phyloP scores from a whole-genome alignment of 1,140 invertebrate species.

The Tetragonula clypearis region DNA sequence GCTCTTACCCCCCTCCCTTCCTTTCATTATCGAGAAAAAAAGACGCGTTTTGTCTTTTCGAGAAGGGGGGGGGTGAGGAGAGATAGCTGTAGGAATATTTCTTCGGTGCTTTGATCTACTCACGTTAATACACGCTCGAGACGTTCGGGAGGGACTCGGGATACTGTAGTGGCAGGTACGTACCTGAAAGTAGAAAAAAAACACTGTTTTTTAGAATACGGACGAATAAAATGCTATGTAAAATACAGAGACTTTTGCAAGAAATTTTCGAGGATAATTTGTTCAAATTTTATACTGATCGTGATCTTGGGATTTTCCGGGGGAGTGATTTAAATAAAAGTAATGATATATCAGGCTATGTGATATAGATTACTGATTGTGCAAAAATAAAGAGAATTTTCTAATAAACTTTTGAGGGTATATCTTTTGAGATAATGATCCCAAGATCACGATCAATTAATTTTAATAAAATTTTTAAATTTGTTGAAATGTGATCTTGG shows the following conservation, averaged over 20 bases:
- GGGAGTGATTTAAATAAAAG: no score
- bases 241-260: background rate
- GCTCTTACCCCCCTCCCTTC: no score
- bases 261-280: background rate
- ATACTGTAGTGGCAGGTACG: background rate
- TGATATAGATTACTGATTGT: no score
- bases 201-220: background rate
- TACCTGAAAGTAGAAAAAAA: conserved; percentile 3
- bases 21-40: conserved; percentile 42
- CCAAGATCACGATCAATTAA: background rate
- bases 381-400: no score
- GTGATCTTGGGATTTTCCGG: no score
- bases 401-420: no score
- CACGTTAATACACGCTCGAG: conserved; percentile 25
- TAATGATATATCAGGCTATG: no score
- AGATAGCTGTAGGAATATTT: conserved; percentile 6
- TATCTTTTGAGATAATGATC: background rate
- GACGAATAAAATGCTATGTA: background rate
- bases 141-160: background rate
- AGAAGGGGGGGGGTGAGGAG: no score
- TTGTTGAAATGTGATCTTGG: no score
- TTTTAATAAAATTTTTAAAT: background rate
- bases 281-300: background rate
- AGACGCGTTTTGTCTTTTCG: background rate
- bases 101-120: conserved; percentile 44